Conservation (phyloP, 2,797 vertebrate species). For the Oreochromis mossambicus region DNA sequence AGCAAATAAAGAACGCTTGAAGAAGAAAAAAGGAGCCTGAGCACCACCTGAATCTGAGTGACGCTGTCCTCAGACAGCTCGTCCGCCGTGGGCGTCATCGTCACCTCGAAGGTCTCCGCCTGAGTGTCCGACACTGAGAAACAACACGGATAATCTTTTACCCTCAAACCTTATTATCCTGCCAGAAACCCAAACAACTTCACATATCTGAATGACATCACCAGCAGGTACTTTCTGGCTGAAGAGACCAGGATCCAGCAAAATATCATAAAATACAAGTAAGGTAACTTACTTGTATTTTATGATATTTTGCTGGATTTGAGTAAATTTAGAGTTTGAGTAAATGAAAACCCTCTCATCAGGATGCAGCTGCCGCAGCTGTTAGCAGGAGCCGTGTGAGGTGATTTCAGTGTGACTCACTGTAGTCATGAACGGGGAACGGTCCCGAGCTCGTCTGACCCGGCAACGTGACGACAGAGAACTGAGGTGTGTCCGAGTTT, state of each 20-base stretch:
- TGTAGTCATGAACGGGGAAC: background rate
- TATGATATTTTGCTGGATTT: background rate
- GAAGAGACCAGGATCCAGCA: background rate
- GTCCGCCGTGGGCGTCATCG: constrained; percentile 91
- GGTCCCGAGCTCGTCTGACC: constrained; percentile 72
- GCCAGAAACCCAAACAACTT: background rate
- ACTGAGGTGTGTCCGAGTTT: constrained; percentile 77
- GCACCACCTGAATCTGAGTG: constrained; percentile 87
- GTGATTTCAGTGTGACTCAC: background rate
- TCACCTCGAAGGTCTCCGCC: constrained; percentile 96
- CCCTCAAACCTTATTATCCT: background rate
- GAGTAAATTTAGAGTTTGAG: background rate
- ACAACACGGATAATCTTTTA: background rate
- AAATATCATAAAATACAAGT: too few relatives aligned
- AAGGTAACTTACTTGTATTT: background rate
- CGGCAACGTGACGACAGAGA: constrained; percentile 91
- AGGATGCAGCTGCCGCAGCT: background rate
- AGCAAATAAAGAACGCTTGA: background rate
- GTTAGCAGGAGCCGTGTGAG: background rate
- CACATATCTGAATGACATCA: background rate
- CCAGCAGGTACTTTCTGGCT: background rate
- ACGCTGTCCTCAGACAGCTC: constrained; percentile 86
- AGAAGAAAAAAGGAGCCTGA: background rate
- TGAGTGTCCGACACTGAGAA: constrained; percentile 84
- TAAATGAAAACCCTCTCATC: background rate